Evolutionary conservation across 2,797 vertebrate species (phyloP).

Genomic region (Monodelphis domestica): DNA sequence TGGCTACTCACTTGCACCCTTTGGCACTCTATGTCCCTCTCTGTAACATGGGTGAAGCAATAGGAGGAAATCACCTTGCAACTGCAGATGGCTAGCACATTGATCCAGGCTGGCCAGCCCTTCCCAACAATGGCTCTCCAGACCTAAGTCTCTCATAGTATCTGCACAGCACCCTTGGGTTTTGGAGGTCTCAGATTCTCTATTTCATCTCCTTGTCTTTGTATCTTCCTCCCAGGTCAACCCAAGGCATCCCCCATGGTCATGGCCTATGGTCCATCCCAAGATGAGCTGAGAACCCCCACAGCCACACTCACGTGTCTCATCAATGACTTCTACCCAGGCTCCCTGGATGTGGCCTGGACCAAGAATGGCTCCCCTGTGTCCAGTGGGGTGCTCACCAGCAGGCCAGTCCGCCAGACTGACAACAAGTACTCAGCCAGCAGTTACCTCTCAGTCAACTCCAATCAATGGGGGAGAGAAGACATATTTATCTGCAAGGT

Average conservation of each 20-base stretch:
- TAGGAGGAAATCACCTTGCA: too few species aligned
- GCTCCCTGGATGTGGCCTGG: conserved; percentile 73
- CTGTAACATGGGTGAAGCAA: too few species aligned
- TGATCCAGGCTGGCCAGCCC: too few species aligned
- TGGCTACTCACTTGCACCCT: too few species aligned
- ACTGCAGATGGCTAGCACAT: too few species aligned
- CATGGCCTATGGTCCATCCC: conserved; percentile 75
- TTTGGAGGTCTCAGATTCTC: too few species aligned
- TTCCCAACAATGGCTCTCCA: too few species aligned
- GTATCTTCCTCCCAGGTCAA: too few species aligned
- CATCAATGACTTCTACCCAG: conserved; percentile 76
- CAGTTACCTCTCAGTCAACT: conserved; percentile 77
- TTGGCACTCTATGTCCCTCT: too few species aligned
- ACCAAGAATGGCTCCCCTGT: conserved; percentile 53
- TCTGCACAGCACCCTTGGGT: too few species aligned
- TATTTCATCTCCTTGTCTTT: too few species aligned
- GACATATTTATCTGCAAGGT: conserved; percentile 72
- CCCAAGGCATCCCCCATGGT: conserved; percentile 65
- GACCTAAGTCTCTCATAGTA: too few species aligned
- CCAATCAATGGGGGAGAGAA: conserved; percentile 65
- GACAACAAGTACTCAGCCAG: conserved; percentile 76
- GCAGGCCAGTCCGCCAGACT: conserved; percentile 57
- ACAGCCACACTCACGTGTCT: conserved; percentile 80
- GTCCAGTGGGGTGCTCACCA: conserved; percentile 69
- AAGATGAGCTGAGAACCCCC: conserved; percentile 44